A percentile compares a stretch with the other conserved stretches of the same genome.
Evolutionary conservation across 2,113 vertebrate species (phyloP).

Genomic region (Neofelis nebulosa): DNA sequence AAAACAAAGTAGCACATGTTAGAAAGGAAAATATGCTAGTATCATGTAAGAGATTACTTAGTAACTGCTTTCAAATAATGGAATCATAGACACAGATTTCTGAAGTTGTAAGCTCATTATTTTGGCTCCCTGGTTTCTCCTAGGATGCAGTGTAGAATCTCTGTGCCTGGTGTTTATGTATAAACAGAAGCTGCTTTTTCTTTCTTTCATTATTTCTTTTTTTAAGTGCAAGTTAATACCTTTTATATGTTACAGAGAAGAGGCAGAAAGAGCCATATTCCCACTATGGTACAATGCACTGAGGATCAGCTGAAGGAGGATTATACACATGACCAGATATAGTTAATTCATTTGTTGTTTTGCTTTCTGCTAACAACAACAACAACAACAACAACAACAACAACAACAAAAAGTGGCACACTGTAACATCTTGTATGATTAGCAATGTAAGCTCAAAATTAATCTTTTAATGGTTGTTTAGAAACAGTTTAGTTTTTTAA

Average conservation of each 20-base stretch:
- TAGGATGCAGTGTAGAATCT: slow-evolving; percentile 63
- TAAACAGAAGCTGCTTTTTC: slow-evolving; percentile 73
- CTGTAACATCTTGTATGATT: slow-evolving; percentile 23
- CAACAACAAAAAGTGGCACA: not conserved
- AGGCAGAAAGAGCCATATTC: slow-evolving; percentile 50
- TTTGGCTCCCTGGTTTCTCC: slow-evolving; percentile 75
- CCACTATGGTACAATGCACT: slow-evolving; percentile 14
- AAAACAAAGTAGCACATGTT: slow-evolving; percentile 19
- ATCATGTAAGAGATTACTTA: slow-evolving; percentile 36
- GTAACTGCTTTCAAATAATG: slow-evolving; percentile 60
- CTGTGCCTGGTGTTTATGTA: slow-evolving; percentile 71
- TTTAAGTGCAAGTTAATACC: slow-evolving; percentile 65
- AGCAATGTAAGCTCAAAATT: slow-evolving; percentile 45
- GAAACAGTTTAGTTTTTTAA: slow-evolving; percentile 50
- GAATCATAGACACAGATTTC: slow-evolving; percentile 42
- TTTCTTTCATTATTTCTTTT: slow-evolving; percentile 60
- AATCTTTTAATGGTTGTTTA: slow-evolving; percentile 34
- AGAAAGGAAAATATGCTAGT: not conserved
- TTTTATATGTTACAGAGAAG: slow-evolving; percentile 68
- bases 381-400: too few species aligned
- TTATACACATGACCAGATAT: slow-evolving; percentile 34
- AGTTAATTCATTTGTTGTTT: slow-evolving; percentile 35
- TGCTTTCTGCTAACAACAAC: not conserved
- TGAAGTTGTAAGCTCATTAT: slow-evolving; percentile 68
- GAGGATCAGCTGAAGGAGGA: not conserved